Evolutionary conservation across 2,888 invertebrate genomes (phyloP).

Genomic region (Acleris literana): DNA sequence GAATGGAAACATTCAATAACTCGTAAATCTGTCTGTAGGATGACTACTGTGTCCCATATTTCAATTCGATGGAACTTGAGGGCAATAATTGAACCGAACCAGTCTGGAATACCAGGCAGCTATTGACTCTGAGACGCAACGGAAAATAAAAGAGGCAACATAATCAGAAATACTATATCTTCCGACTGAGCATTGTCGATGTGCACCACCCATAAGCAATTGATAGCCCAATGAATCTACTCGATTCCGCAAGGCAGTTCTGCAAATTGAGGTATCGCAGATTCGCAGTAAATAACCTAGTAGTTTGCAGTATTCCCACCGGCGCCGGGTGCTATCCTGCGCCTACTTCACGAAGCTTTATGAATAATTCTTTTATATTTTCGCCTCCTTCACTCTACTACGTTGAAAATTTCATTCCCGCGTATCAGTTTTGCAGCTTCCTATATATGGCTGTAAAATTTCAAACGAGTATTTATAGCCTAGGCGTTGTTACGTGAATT

Average conservation of each 20-base stretch:
- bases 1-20: no score
- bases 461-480: constrained; percentile 22
- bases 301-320: constrained; percentile 40
- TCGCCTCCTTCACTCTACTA: constrained; percentile 49
- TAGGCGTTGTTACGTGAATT: not conserved
- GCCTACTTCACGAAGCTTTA: constrained; percentile 55
- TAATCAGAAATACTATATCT: no score
- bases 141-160: no score
- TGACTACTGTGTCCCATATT: no score
- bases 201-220: constrained; percentile 19
- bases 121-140: no score
- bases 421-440: constrained; percentile 38
- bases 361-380: constrained; percentile 63
- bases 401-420: constrained; percentile 50
- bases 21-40: no score
- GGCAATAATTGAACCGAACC: no score
- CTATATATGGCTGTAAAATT: constrained; percentile 34
- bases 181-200: not conserved
- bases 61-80: no score
- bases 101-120: no score
- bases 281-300: constrained; percentile 39
- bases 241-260: constrained; percentile 24
- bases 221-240: constrained; percentile 21
- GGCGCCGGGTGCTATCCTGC: constrained; percentile 40
- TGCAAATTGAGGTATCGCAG: constrained; percentile 33